phyloP scores from a whole-genome alignment of 2,113 vertebrate species.

The Hypomesus transpacificus region DNA sequence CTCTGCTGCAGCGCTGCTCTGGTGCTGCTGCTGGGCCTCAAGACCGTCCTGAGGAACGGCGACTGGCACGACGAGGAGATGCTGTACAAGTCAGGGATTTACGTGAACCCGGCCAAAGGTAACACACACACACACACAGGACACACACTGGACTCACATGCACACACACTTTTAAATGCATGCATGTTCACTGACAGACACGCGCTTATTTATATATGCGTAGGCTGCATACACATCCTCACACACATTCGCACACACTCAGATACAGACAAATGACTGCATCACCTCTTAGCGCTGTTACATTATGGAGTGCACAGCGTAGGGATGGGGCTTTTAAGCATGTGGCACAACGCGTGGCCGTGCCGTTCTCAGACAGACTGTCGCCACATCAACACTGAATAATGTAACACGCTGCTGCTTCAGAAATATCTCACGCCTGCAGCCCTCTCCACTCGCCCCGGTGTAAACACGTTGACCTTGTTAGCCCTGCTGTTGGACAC shows the following conservation, averaged over 20 bases:
- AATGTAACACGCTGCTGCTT: slow-evolving; percentile 37
- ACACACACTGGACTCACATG: background rate
- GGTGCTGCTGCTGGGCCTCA: slow-evolving; percentile 87
- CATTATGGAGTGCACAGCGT: background rate
- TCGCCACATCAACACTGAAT: slow-evolving; percentile 19
- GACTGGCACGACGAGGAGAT: slow-evolving; percentile 99
- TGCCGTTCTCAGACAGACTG: background rate
- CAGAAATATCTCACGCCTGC: slow-evolving; percentile 31
- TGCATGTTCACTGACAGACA: too few relatives aligned
- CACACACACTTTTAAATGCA: too few relatives aligned
- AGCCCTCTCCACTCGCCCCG: slow-evolving; percentile 15
- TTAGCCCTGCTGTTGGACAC: background rate
- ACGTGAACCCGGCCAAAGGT: slow-evolving; percentile 99
- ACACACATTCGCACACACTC: background rate
- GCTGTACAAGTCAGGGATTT: slow-evolving; percentile 98
- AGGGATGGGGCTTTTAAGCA: background rate
- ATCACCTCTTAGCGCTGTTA: background rate
- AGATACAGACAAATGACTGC: background rate
- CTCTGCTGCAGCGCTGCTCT: slow-evolving; percentile 82
- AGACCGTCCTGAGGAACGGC: slow-evolving; percentile 89
- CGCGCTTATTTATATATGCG: too few relatives aligned
- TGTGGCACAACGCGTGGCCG: background rate
- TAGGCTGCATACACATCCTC: background rate
- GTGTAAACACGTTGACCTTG: slow-evolving; percentile 6
- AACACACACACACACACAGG: slow-evolving; percentile 23